Conservation (phyloP, 2,797 vertebrate genomes). For the Sternotherus odoratus region DNA sequence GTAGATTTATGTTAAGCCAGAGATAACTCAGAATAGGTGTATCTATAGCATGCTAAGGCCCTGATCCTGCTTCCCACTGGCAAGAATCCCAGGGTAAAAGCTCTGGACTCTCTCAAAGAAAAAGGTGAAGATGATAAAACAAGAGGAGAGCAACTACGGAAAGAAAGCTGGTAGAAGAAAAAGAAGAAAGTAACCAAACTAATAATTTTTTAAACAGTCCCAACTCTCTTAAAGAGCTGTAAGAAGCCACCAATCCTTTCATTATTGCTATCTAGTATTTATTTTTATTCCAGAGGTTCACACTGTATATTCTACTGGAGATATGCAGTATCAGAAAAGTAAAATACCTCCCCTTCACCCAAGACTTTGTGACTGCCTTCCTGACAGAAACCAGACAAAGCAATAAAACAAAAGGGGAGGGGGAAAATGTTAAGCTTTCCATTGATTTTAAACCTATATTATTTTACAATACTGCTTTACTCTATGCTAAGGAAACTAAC, state of each 20-base stretch:
- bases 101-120: not conserved
- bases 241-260: slow-evolving; percentile 34
- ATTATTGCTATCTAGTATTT: slow-evolving; percentile 6
- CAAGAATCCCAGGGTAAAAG: not conserved
- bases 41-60: not conserved
- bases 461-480: slow-evolving; percentile 69
- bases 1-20: not conserved
- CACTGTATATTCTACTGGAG: slow-evolving; percentile 18
- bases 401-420: slow-evolving; percentile 61
- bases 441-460: slow-evolving; percentile 68
- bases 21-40: fast-evolving
- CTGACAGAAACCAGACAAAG: slow-evolving; percentile 74
- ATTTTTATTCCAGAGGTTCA: slow-evolving; percentile 30
- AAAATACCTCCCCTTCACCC: slow-evolving; percentile 31
- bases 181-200: slow-evolving; percentile 22
- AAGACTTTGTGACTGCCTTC: slow-evolving; percentile 32
- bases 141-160: not conserved
- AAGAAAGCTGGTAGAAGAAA: not conserved
- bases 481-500: slow-evolving; percentile 74
- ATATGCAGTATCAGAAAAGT: slow-evolving; percentile 19
- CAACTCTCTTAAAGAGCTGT: slow-evolving; percentile 30
- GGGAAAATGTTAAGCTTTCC: slow-evolving; percentile 11
- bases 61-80: not conserved
- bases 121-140: not conserved
- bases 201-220: slow-evolving; percentile 54